Evolutionary conservation across 2,888 invertebrate species (phyloP).

Genomic region (Eulithis prunata): DNA sequence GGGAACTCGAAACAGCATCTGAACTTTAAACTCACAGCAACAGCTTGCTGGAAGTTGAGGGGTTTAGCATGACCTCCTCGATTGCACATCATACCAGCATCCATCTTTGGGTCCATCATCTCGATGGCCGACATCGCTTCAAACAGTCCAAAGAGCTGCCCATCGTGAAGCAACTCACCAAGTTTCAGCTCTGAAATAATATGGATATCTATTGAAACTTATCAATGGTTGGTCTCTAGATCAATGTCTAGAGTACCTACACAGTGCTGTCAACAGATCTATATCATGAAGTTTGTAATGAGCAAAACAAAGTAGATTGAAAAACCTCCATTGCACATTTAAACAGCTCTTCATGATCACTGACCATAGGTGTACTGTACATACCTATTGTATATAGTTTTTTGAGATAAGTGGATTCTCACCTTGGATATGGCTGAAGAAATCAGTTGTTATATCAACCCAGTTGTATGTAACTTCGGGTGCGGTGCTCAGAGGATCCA

Average conservation of each 20-base stretch:
- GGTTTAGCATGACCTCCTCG: slow-evolving; percentile 93
- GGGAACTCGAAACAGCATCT: too few species aligned
- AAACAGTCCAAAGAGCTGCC: slow-evolving; percentile 93
- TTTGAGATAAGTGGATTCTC: slow-evolving; percentile 23
- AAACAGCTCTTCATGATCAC: too few species aligned
- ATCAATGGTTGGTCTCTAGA: too few species aligned
- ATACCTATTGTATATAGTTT: too few species aligned
- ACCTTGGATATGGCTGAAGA: slow-evolving; percentile 79
- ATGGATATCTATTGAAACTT: too few species aligned
- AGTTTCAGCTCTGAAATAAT: slow-evolving; percentile 88
- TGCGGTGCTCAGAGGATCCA: slow-evolving; percentile 72
- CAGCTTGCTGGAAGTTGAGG: slow-evolving; percentile 93
- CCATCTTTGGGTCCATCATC: slow-evolving; percentile 99
- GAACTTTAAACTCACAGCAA: slow-evolving; percentile 83
- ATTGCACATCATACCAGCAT: slow-evolving; percentile 98
- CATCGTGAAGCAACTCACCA: slow-evolving; percentile 96
- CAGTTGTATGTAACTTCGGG: slow-evolving; percentile 85
- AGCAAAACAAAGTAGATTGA: too few species aligned
- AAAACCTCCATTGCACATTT: too few species aligned
- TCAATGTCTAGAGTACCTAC: too few species aligned
- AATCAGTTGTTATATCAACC: slow-evolving; percentile 86
- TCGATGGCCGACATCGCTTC: slow-evolving; percentile 99
- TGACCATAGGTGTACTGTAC: too few species aligned
- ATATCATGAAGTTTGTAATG: too few species aligned
- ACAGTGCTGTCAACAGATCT: too few species aligned